phyloP scores from a whole-genome alignment of 2,888 invertebrate genomes.

The Eulithis testata region DNA sequence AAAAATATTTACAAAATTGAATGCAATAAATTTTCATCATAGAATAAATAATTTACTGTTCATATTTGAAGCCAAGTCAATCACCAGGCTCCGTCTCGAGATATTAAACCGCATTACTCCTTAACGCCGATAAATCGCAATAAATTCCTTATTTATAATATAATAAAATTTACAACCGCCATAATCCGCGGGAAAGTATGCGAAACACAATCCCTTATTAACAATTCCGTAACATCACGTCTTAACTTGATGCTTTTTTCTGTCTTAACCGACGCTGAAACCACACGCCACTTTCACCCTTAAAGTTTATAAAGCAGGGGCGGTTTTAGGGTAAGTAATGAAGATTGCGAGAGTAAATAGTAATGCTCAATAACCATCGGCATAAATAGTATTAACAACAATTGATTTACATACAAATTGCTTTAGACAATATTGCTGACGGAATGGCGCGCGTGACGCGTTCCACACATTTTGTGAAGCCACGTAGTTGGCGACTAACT shows the following conservation, averaged over 20 bases:
- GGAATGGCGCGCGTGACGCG: constrained; percentile 82
- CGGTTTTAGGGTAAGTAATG: constrained; percentile 50
- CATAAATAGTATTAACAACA: constrained; percentile 85
- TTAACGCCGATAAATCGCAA: constrained; percentile 61
- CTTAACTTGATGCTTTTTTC: constrained; percentile 66
- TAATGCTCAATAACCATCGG: constrained; percentile 81
- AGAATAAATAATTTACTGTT: constrained; percentile 42
- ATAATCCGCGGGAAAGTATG: constrained; percentile 62
- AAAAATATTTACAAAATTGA: constrained; percentile 7
- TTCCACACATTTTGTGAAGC: constrained; percentile 61
- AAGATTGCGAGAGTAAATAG: constrained; percentile 69
- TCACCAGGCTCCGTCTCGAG: constrained; percentile 23
- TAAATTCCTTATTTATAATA: constrained; percentile 78
- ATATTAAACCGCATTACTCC: constrained; percentile 44
- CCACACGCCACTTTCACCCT: constrained; percentile 43
- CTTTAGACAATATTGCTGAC: constrained; percentile 84
- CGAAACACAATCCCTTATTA: constrained; percentile 72
- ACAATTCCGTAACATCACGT: constrained; percentile 76
- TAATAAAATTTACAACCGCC: constrained; percentile 78
- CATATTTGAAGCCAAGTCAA: constrained; percentile 45
- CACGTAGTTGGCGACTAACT: constrained; percentile 31
- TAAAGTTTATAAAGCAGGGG: constrained; percentile 46
- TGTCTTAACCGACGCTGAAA: constrained; percentile 49
- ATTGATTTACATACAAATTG: constrained; percentile 85
- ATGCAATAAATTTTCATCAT: constrained; percentile 30